These are phyloP conservation scores for Tromatobia lineatoria DNA, from an alignment of 2,888 invertebrate genomes.

Conservation along the genomic window DNA sequence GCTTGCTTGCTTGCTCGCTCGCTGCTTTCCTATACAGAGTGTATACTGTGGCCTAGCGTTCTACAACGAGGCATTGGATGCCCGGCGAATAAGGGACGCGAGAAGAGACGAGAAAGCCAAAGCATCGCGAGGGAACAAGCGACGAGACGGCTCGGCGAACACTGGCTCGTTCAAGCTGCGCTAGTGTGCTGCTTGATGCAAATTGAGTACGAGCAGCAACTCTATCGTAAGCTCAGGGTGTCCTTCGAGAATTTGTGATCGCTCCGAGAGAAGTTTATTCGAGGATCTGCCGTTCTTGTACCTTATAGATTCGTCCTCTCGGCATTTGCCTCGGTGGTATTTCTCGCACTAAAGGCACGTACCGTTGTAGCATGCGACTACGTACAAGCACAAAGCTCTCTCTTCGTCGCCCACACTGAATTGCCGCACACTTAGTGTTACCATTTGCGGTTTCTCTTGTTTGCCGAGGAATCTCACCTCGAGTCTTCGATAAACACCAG, in stretches of 20 bases:
- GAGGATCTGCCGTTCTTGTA: constrained; percentile 64
- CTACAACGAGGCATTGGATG: background rate
- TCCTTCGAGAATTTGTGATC: constrained; percentile 79
- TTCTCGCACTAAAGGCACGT: constrained; percentile 17
- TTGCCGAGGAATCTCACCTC: constrained; percentile 70
- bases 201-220: constrained; percentile 81
- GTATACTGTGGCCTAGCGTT: background rate
- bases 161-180: constrained; percentile 62
- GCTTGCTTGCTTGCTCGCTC: constrained; percentile 42
- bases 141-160: constrained; percentile 32
- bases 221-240: constrained; percentile 72
- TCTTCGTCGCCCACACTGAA: constrained; percentile 14
- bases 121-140: constrained; percentile 67
- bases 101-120: constrained; percentile 55
- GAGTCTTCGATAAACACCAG: constrained; percentile 71
- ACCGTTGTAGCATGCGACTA: background rate
- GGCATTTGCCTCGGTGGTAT: constrained; percentile 58
- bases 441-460: constrained; percentile 80
- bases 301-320: constrained; percentile 40
- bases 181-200: constrained; percentile 80
- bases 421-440: constrained; percentile 65
- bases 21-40: background rate
- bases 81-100: constrained; percentile 39
- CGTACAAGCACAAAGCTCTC: background rate
- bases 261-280: constrained; percentile 78